A percentile compares a stretch with the other conserved stretches of the same genome.
phyloP scores from a whole-genome alignment of 2,888 invertebrate species.

The Caenorhabditis angaria region DNA sequence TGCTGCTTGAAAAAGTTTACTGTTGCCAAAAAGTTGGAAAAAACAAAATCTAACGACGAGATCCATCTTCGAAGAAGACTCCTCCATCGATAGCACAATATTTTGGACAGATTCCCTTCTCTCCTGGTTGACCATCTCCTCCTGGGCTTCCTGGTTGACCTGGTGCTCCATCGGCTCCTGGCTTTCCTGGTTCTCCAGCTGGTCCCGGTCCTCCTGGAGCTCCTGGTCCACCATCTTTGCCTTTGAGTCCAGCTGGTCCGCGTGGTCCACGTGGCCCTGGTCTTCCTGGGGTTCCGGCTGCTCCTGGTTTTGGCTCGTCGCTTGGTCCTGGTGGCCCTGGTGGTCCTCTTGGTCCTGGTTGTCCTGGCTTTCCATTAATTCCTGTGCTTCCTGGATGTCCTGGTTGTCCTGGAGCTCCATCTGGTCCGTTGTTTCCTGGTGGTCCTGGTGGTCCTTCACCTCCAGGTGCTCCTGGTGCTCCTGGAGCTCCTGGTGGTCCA shows the following conservation, averaged over 20 bases:
- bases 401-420: slow-evolving; percentile 29
- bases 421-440: slow-evolving; percentile 33
- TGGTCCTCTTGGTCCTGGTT: slow-evolving; percentile 51
- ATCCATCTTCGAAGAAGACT: slow-evolving; percentile 68
- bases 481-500: slow-evolving; percentile 51
- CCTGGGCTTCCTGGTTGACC: slow-evolving; percentile 47
- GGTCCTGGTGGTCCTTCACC: slow-evolving; percentile 36
- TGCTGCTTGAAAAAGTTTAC: slow-evolving; percentile 19
- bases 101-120: slow-evolving; percentile 56
- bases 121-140: slow-evolving; percentile 35
- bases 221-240: slow-evolving; percentile 50
- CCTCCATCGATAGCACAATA: slow-evolving; percentile 57
- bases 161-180: slow-evolving; percentile 44
- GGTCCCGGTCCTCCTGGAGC: slow-evolving; percentile 44
- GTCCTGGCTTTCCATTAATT: slow-evolving; percentile 62
- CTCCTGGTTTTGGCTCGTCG: slow-evolving; percentile 46
- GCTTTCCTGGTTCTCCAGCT: slow-evolving; percentile 44
- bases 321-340: slow-evolving; percentile 43
- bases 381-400: slow-evolving; percentile 52
- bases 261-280: slow-evolving; percentile 50
- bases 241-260: slow-evolving; percentile 45
- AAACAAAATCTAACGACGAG: slow-evolving; percentile 48
- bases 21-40: slow-evolving; percentile 18
- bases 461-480: slow-evolving; percentile 51
- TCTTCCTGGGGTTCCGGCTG: slow-evolving; percentile 49